Evolutionary conservation across 2,113 vertebrate genomes (phyloP).

Genomic region (Oryzias celebensis): DNA sequence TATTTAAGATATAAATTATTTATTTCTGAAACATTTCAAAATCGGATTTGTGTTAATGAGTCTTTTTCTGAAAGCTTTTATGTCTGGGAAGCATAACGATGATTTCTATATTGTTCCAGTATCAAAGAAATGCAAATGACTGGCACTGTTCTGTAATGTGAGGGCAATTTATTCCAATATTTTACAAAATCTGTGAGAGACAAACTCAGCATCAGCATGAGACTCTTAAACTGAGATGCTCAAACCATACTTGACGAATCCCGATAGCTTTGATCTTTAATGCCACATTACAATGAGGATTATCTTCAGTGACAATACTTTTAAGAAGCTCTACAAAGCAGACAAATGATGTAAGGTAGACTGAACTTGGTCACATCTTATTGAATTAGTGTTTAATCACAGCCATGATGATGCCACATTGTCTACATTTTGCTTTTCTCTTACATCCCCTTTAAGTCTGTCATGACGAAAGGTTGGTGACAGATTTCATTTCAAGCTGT

Average conservation of each 20-base stretch:
- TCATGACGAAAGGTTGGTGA: constrained; percentile 10
- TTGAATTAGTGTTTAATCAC: constrained; percentile 21
- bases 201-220: constrained; percentile 16
- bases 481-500: constrained; percentile 28
- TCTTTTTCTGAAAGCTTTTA: constrained; percentile 9
- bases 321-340: constrained; percentile 6
- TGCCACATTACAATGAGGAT: neutral
- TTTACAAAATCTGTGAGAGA: constrained; percentile 4
- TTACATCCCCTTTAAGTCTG: neutral
- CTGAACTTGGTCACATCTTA: neutral
- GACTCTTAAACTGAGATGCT: constrained; percentile 2
- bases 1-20: neutral
- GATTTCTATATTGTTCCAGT: constrained; percentile 1
- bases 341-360: constrained; percentile 13
- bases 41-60: neutral
- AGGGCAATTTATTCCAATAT: constrained; percentile 30
- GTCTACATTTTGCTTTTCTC: neutral
- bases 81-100: constrained; percentile 9
- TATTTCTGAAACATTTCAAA: neutral
- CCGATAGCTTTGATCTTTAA: constrained; percentile 36
- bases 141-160: constrained; percentile 22
- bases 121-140: constrained; percentile 54
- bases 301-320: constrained; percentile 10
- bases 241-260: constrained; percentile 22
- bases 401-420: constrained; percentile 8